These are phyloP conservation scores for Tamandua tetradactyla DNA, from an alignment of 2,797 vertebrate species.

Conservation along the genomic window DNA sequence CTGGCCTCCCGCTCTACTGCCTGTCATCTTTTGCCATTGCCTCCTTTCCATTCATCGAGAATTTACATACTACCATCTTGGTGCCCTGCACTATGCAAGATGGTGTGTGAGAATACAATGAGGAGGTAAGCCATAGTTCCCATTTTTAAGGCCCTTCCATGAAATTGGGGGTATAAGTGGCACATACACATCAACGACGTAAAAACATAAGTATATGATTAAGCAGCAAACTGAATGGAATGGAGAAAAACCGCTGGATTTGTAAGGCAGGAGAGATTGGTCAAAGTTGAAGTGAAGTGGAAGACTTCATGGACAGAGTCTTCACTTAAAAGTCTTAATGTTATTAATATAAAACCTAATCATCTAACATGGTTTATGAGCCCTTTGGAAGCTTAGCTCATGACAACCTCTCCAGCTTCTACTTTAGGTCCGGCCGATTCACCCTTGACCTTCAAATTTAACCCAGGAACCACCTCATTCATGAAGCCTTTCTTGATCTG, in stretches of 20 bases:
- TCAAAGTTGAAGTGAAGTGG: neutral
- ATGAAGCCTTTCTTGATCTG: neutral
- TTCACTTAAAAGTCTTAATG: neutral
- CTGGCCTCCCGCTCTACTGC: neutral
- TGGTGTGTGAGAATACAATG: neutral
- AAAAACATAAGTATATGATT: neutral
- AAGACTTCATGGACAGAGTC: neutral
- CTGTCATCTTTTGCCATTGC: neutral
- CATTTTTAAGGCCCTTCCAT: neutral
- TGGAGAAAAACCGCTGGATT: neutral
- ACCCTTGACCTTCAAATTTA: neutral
- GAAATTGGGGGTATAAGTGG: neutral
- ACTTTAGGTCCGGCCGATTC: neutral
- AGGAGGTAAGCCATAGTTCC: neutral
- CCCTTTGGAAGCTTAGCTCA: neutral
- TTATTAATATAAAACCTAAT: neutral
- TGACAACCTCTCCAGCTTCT: neutral
- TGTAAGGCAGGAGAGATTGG: neutral
- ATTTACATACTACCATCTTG: neutral
- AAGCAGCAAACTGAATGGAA: neutral
- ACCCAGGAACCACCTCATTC: neutral
- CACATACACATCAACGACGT: neutral
- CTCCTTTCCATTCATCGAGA: neutral
- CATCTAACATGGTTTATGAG: neutral
- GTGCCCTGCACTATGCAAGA: neutral